A percentile compares a stretch with the other conserved stretches of the same genome.
phyloP scores from a whole-genome alignment of 2,888 invertebrate species.

The Pseudoips prasinana region DNA sequence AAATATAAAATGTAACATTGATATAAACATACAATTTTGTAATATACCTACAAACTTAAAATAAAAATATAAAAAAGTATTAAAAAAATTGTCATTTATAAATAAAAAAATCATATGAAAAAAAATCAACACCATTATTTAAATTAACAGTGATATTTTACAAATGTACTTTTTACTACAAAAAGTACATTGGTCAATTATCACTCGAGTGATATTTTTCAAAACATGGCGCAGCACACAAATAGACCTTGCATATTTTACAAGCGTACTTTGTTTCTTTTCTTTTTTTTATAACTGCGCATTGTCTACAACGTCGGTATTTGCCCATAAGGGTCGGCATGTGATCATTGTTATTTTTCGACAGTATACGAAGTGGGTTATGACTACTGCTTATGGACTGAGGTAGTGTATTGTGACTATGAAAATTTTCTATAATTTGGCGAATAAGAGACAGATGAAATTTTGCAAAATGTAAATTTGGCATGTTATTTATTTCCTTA shows the following conservation, averaged over 20 bases:
- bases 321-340: conserved; percentile 13
- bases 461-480: conserved; percentile 13
- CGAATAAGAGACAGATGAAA: conserved; percentile 14
- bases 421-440: conserved; percentile 15
- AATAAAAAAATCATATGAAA: conserved; percentile 10
- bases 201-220: conserved; percentile 11
- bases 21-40: conserved; percentile 10
- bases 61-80: conserved; percentile 10
- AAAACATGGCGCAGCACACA: conserved; percentile 13
- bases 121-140: conserved; percentile 11
- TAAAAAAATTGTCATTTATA: conserved; percentile 10
- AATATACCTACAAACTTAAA: conserved; percentile 8
- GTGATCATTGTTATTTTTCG: conserved; percentile 9
- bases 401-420: conserved; percentile 8
- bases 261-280: conserved; percentile 15
- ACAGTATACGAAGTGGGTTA: conserved; percentile 13
- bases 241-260: conserved; percentile 18
- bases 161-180: conserved; percentile 9
- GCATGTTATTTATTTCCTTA: conserved; percentile 9
- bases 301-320: conserved; percentile 17
- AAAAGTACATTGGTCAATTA: conserved; percentile 9
- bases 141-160: conserved; percentile 10
- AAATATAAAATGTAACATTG: conserved; percentile 10
- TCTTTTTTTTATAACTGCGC: conserved; percentile 12
- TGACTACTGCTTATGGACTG: conserved; percentile 7